Evolutionary conservation across 2,888 invertebrate species (phyloP).

Genomic region (Troglohyphantes excavatus): DNA sequence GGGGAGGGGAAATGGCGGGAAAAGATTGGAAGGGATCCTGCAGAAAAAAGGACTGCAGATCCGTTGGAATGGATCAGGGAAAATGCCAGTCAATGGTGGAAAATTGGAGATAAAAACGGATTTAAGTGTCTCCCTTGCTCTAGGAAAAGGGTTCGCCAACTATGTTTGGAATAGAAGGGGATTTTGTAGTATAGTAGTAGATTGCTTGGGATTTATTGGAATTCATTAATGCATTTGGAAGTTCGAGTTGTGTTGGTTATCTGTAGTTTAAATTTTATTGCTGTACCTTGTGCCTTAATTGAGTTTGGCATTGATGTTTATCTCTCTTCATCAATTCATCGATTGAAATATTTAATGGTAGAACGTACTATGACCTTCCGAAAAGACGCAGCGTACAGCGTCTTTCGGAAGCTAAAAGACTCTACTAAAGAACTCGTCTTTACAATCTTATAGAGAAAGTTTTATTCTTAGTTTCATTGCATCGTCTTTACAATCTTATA

Average conservation of each 20-base stretch:
- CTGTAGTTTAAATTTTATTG: background rate
- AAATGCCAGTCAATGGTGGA: background rate
- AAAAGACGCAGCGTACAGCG: too few relatives aligned
- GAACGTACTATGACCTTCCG: too few relatives aligned
- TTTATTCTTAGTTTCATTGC: too few relatives aligned
- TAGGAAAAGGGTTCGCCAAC: background rate
- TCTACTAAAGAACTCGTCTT: too few relatives aligned
- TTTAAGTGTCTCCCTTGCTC: background rate
- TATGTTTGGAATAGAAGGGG: background rate
- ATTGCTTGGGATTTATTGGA: background rate
- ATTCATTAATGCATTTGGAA: background rate
- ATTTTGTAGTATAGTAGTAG: background rate
- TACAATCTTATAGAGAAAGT: too few relatives aligned
- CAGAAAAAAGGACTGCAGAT: background rate
- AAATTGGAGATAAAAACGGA: background rate
- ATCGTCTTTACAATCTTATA: too few relatives aligned
- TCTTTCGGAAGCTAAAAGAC: too few relatives aligned
- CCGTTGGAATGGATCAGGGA: background rate
- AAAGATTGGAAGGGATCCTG: background rate
- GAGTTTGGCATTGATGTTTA: too few relatives aligned
- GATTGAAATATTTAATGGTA: too few relatives aligned
- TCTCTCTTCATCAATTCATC: too few relatives aligned
- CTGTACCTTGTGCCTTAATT: too few relatives aligned
- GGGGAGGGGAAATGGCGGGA: background rate
- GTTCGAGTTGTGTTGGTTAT: background rate